These are phyloP conservation scores for Scophthalmus maximus DNA, from an alignment of 2,113 vertebrate species.

Conservation along the genomic window DNA sequence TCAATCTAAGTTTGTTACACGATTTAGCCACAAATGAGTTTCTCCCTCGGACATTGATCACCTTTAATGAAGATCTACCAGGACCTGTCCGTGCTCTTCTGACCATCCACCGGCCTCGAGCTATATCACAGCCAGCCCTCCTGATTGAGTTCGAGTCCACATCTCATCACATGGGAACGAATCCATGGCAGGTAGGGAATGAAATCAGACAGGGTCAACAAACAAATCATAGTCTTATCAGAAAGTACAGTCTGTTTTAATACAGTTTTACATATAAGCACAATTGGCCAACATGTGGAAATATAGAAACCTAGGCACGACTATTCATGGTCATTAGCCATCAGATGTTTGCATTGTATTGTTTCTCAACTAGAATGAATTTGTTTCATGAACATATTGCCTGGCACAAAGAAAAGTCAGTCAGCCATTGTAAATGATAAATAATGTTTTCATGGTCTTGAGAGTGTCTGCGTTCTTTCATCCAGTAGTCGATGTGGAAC, in stretches of 20 bases:
- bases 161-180: neutral
- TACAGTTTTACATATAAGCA: no score
- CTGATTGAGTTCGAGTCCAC: neutral
- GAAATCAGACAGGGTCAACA: neutral
- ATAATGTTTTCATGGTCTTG: neutral
- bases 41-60: constrained; percentile 54
- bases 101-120: constrained; percentile 9
- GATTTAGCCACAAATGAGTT: constrained; percentile 43
- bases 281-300: no score
- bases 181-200: neutral
- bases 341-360: neutral
- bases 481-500: neutral
- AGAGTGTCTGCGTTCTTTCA: neutral
- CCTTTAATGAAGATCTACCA: constrained; percentile 55
- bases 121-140: neutral
- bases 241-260: neutral
- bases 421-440: neutral
- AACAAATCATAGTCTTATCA: no score
- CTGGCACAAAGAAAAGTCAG: no score
- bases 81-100: constrained; percentile 18
- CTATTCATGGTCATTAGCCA: no score
- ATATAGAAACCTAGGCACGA: no score
- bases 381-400: neutral
- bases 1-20: constrained; percentile 34
- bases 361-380: neutral